These are phyloP conservation scores for Boleophthalmus pectinirostris DNA, from an alignment of 2,113 vertebrate species.

Conservation along the genomic window DNA sequence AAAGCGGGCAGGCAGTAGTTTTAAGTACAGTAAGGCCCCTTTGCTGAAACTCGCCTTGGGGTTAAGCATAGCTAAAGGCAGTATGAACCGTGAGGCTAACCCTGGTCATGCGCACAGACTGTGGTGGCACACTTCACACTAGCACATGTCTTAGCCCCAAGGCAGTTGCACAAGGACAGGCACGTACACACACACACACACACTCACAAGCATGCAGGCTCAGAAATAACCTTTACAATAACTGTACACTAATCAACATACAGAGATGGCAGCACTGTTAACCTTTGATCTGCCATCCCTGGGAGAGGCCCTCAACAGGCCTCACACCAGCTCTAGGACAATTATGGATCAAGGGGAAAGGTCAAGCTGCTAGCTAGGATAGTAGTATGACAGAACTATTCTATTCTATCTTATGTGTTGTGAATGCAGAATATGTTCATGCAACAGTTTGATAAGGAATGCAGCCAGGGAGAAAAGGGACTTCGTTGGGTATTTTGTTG, in stretches of 20 bases:
- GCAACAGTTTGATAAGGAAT: constrained; percentile 44
- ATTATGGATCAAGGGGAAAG: constrained; percentile 52
- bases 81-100: constrained; percentile 60
- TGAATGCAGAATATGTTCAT: constrained; percentile 52
- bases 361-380: constrained; percentile 50
- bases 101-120: constrained; percentile 56
- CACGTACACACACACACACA: constrained; percentile 56
- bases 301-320: constrained; percentile 47
- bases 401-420: constrained; percentile 27
- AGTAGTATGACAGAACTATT: constrained; percentile 47
- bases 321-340: constrained; percentile 45
- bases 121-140: constrained; percentile 58
- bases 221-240: constrained; percentile 69
- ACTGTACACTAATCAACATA: constrained; percentile 68
- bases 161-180: constrained; percentile 66
- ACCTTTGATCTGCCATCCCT: constrained; percentile 68
- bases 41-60: constrained; percentile 58
- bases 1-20: constrained; percentile 31
- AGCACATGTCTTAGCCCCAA: constrained; percentile 64
- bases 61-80: constrained; percentile 73
- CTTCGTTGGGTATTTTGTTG: constrained; percentile 22
- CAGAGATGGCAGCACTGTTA: constrained; percentile 65
- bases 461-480: constrained; percentile 43
- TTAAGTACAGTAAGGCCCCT: constrained; percentile 53
- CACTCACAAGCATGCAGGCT: constrained; percentile 62